phyloP scores from a whole-genome alignment of 2,113 vertebrate genomes.

The Tychaedon coryphoeus region DNA sequence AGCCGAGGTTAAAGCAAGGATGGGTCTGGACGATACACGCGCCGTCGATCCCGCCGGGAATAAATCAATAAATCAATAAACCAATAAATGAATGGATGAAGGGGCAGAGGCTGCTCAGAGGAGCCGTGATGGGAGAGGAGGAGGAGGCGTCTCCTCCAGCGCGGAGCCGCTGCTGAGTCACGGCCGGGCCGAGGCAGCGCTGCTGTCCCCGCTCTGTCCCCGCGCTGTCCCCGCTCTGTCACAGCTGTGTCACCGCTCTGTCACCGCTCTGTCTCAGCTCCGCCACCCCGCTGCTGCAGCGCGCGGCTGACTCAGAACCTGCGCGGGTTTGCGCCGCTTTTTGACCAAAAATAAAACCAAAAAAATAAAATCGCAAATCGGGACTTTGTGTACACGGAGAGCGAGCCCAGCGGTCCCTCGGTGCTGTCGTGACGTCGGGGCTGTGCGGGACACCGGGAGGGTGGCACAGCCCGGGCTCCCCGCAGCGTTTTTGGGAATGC shows the following conservation, averaged over 20 bases:
- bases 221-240: no score
- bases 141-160: not conserved
- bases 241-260: not conserved
- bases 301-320: not conserved
- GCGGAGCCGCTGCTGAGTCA: conserved; percentile 30
- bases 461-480: not conserved
- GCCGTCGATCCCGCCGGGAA: not conserved
- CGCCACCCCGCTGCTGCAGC: no score
- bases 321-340: not conserved
- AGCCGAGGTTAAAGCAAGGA: not conserved
- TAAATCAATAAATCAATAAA: accelerated
- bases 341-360: no score
- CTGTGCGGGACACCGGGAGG: not conserved
- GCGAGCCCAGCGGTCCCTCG: not conserved
- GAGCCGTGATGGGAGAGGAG: not conserved
- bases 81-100: not conserved
- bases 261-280: not conserved
- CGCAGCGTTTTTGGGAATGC: not conserved
- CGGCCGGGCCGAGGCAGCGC: not conserved
- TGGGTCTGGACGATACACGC: not conserved
- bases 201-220: not conserved
- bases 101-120: not conserved
- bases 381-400: not conserved
- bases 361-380: not conserved
- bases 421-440: not conserved